These are phyloP conservation scores for Acrossocheilus wenchowensis DNA, from an alignment of 2,797 vertebrate genomes.

Conservation along the genomic window DNA sequence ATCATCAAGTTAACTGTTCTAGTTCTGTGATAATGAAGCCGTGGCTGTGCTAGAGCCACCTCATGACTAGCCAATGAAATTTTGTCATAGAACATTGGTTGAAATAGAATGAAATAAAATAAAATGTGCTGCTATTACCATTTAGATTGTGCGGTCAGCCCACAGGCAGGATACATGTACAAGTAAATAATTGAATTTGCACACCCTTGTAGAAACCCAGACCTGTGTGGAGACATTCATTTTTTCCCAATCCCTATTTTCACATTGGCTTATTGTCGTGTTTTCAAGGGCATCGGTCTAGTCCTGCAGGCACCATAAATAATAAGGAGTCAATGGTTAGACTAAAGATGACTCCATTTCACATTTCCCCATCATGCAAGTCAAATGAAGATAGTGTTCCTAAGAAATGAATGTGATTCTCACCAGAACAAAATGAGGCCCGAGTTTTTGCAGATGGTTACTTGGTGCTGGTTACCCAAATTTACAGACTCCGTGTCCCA, in stretches of 20 bases:
- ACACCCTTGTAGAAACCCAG: slow-evolving; percentile 60
- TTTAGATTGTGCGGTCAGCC: slow-evolving; percentile 74
- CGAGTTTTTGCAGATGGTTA: slow-evolving; percentile 1
- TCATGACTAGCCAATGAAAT: slow-evolving; percentile 55
- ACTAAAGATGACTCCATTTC: slow-evolving; percentile 54
- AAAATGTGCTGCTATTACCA: slow-evolving; percentile 72
- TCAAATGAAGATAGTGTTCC: slow-evolving; percentile 56
- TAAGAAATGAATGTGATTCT: slow-evolving; percentile 46
- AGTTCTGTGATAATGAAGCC: slow-evolving; percentile 66
- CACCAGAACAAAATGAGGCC: slow-evolving; percentile 25
- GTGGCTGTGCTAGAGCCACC: slow-evolving; percentile 54
- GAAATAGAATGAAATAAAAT: slow-evolving; percentile 54
- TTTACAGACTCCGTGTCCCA: neutral
- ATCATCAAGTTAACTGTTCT: slow-evolving; percentile 62
- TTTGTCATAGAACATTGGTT: slow-evolving; percentile 47
- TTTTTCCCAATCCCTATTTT: slow-evolving; percentile 62
- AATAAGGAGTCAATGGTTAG: slow-evolving; percentile 64
- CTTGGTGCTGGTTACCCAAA: neutral
- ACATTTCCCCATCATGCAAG: slow-evolving; percentile 39
- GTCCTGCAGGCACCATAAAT: slow-evolving; percentile 59
- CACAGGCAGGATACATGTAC: slow-evolving; percentile 67
- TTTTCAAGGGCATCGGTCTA: slow-evolving; percentile 58
- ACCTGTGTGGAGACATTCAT: slow-evolving; percentile 62
- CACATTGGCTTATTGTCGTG: slow-evolving; percentile 57
- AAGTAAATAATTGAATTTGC: slow-evolving; percentile 76